A percentile compares a stretch with the other conserved stretches of the same genome.
Conservation (phyloP, 2,888 invertebrate species). For the Argyresthia albistria region DNA sequence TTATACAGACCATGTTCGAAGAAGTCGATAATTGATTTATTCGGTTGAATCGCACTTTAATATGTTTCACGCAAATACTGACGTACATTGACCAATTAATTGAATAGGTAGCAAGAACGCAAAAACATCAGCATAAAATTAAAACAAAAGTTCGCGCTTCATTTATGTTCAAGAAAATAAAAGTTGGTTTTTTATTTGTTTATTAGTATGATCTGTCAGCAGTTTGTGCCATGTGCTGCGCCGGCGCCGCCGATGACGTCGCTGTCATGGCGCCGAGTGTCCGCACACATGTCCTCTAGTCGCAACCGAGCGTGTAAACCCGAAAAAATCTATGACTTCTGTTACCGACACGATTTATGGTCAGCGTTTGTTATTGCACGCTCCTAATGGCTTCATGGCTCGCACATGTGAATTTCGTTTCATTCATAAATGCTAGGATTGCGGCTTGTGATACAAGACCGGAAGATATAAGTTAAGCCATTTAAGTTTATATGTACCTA, state of each 20-base stretch:
- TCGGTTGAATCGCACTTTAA: not conserved
- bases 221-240: slow-evolving; percentile 43
- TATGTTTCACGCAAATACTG: no score
- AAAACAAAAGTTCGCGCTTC: no score
- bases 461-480: not conserved
- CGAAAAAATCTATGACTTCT: slow-evolving; percentile 1
- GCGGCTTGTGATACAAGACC: not conserved
- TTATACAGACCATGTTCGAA: not conserved
- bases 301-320: not conserved
- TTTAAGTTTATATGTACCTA: no score
- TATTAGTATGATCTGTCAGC: slow-evolving; percentile 35
- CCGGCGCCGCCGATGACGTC: slow-evolving; percentile 27
- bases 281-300: slow-evolving; percentile 16
- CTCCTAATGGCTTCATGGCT: not conserved
- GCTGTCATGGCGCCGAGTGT: slow-evolving; percentile 14
- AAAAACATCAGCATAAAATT: no score
- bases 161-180: no score
- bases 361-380: not conserved
- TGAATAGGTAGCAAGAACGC: not conserved
- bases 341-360: slow-evolving; percentile 6
- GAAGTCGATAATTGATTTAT: not conserved
- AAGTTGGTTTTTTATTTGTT: slow-evolving; percentile 10
- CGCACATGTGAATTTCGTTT: not conserved
- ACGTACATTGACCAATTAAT: not conserved
- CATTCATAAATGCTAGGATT: not conserved